Evolutionary conservation across 2,113 vertebrate species (phyloP).

Genomic region (Scopus umbretta): DNA sequence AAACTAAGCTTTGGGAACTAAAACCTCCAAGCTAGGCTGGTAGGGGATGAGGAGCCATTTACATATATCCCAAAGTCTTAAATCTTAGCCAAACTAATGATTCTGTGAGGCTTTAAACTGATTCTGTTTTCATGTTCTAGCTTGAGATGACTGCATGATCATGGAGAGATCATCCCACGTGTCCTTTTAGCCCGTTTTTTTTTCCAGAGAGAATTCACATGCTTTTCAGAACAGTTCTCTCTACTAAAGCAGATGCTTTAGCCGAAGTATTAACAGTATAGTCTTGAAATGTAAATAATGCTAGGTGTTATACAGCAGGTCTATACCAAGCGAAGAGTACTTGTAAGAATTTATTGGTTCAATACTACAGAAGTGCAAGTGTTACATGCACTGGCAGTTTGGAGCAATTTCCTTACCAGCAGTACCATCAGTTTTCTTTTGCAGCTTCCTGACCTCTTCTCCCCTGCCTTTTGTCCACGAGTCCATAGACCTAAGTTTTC

Average conservation of each 20-base stretch:
- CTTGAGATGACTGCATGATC: background rate
- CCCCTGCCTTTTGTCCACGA: background rate
- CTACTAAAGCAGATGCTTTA: background rate
- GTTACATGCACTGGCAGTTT: background rate
- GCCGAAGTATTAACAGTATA: background rate
- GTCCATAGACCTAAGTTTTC: background rate
- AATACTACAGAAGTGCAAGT: background rate
- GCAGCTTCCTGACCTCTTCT: background rate
- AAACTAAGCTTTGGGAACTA: background rate
- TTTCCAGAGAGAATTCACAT: background rate
- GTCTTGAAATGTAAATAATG: conserved; percentile 1
- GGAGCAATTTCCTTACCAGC: background rate
- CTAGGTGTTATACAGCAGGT: background rate
- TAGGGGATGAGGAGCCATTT: background rate
- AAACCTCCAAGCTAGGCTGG: background rate
- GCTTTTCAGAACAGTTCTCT: background rate
- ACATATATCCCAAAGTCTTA: background rate
- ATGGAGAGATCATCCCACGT: background rate
- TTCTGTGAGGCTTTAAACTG: background rate
- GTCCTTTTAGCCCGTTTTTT: background rate
- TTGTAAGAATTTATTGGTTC: background rate
- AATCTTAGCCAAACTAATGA: background rate
- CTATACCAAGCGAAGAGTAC: background rate
- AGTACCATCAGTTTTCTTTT: background rate
- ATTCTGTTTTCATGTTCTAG: background rate